These are phyloP conservation scores for Byasa hedistus DNA, from an alignment of 2,888 invertebrate genomes.

Conservation along the genomic window DNA sequence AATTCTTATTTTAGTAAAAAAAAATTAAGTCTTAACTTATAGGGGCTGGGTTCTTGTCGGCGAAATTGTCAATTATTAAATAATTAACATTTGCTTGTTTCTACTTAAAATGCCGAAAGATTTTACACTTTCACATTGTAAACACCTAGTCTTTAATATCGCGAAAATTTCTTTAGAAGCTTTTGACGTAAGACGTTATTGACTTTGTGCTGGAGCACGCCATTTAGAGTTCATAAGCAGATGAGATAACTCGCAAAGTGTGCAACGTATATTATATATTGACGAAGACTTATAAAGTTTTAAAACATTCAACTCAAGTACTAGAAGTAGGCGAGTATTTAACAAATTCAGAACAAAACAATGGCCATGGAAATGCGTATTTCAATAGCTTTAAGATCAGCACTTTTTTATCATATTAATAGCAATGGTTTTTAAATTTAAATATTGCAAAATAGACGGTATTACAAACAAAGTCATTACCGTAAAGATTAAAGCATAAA, in stretches of 20 bases:
- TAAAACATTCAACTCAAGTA: background rate
- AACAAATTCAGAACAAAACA: background rate
- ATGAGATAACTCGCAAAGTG: background rate
- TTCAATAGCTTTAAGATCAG: background rate
- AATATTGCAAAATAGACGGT: no score
- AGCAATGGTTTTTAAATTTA: background rate
- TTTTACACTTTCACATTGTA: slow-evolving; percentile 2
- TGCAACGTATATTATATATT: background rate
- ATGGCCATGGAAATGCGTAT: background rate
- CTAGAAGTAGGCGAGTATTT: background rate
- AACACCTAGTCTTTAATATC: background rate
- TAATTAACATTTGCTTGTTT: background rate
- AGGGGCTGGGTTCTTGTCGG: background rate
- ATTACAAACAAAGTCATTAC: no score
- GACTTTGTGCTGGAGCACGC: background rate
- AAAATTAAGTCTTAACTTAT: no score
- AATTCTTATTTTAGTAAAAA: no score
- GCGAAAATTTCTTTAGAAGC: slow-evolving; percentile 12
- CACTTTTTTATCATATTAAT: background rate
- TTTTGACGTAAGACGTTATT: slow-evolving; percentile 11
- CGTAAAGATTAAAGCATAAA: no score
- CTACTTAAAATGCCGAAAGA: background rate
- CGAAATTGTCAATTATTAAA: no score
- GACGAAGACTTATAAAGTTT: background rate
- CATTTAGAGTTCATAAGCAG: slow-evolving; percentile 7